phyloP scores from a whole-genome alignment of 2,888 invertebrate species.

The Dioctria linearis region DNA sequence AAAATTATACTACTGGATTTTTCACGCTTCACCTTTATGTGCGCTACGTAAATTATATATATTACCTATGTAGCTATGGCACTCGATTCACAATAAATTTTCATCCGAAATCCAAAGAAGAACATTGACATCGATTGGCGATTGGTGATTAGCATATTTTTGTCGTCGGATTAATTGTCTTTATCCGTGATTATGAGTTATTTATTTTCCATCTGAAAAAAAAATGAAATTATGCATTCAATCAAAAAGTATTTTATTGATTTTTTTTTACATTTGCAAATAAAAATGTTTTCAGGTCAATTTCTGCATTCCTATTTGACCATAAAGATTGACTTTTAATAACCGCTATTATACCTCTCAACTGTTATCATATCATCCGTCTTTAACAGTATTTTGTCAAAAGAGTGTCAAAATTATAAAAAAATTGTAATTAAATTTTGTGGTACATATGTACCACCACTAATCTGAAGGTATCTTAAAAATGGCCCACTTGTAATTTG shows the following conservation, averaged over 20 bases:
- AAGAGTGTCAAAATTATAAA: no score
- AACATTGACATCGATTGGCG: slow-evolving; percentile 39
- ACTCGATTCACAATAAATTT: slow-evolving; percentile 21
- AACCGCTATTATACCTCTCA: no score
- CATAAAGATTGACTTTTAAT: no score
- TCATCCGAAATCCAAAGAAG: slow-evolving; percentile 20
- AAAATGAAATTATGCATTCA: background rate
- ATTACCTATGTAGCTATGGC: background rate
- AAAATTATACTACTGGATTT: slow-evolving; percentile 32
- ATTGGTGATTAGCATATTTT: slow-evolving; percentile 13
- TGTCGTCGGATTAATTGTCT: slow-evolving; percentile 24
- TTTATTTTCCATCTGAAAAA: background rate
- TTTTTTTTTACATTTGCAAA: background rate
- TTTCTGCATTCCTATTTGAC: background rate
- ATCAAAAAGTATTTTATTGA: background rate
- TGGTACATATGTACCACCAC: no score
- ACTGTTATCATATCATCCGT: no score
- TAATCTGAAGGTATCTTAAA: no score
- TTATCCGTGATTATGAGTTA: slow-evolving; percentile 34
- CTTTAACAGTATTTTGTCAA: no score
- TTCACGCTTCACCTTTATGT: slow-evolving; percentile 11
- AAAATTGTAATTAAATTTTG: no score
- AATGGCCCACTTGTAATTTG: no score
- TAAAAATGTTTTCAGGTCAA: slow-evolving; percentile 1
- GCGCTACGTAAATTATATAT: background rate